phyloP scores from a whole-genome alignment of 2,113 vertebrate species.

The Sander vitreus region DNA sequence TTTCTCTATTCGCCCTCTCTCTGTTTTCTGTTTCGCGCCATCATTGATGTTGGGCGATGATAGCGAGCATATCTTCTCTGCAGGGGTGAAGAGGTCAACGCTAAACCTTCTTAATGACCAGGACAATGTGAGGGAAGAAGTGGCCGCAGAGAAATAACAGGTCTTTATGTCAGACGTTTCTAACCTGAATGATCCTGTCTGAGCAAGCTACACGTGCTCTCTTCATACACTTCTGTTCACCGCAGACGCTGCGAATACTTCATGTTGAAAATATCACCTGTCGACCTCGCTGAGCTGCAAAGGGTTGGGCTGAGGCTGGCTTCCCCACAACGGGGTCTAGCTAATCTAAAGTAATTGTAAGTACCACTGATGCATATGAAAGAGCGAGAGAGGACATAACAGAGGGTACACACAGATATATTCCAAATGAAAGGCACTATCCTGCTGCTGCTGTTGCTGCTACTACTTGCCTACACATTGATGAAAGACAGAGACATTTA shows the following conservation, averaged over 20 bases:
- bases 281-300: constrained; percentile 20
- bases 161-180: constrained; percentile 21
- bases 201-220: neutral
- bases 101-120: constrained; percentile 52
- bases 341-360: constrained; percentile 75
- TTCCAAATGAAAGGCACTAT: constrained; percentile 61
- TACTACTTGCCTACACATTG: constrained; percentile 16
- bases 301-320: constrained; percentile 15
- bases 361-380: constrained; percentile 62
- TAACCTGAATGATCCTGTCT: constrained; percentile 26
- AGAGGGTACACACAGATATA: constrained; percentile 31
- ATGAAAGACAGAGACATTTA: constrained; percentile 29
- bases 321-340: constrained; percentile 29
- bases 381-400: constrained; percentile 23
- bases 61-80: constrained; percentile 58
- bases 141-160: constrained; percentile 15
- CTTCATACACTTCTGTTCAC: constrained; percentile 2
- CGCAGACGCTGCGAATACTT: neutral
- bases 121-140: constrained; percentile 15
- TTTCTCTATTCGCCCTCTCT: constrained; percentile 54
- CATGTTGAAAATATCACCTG: constrained; percentile 40
- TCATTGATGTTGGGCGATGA: constrained; percentile 65
- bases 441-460: constrained; percentile 39
- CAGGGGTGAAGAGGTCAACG: constrained; percentile 43
- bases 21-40: constrained; percentile 47